A percentile compares a stretch with the other conserved stretches of the same genome.
These are phyloP conservation scores for Streptopelia turtur DNA, from an alignment of 2,797 vertebrate genomes.

Conservation along the genomic window DNA sequence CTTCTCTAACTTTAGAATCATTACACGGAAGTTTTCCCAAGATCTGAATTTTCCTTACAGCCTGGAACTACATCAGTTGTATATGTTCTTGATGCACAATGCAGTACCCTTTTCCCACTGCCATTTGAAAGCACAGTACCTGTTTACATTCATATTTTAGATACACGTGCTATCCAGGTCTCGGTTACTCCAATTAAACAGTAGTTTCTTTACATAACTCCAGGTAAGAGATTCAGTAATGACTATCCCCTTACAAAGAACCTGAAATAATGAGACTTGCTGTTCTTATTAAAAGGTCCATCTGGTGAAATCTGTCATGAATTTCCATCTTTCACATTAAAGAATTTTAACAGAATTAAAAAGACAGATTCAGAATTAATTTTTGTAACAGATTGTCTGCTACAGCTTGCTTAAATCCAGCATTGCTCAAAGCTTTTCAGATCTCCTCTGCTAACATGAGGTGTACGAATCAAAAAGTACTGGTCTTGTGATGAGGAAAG, in stretches of 20 bases:
- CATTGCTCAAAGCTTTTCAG: background rate
- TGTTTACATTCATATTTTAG: background rate
- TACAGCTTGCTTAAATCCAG: background rate
- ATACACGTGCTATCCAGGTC: background rate
- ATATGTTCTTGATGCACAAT: background rate
- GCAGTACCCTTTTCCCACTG: background rate
- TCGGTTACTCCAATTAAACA: slow-evolving; percentile 14
- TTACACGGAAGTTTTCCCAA: background rate
- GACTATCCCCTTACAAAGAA: background rate
- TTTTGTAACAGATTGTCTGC: background rate
- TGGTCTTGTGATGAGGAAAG: background rate
- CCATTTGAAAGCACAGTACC: background rate
- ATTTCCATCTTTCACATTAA: background rate
- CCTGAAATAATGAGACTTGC: background rate
- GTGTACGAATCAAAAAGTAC: background rate
- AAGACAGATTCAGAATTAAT: background rate
- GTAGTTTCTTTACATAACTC: background rate
- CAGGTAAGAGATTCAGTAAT: background rate
- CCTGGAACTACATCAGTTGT: background rate
- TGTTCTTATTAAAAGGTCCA: background rate
- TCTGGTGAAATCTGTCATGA: background rate
- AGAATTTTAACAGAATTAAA: background rate
- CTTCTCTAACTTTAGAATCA: background rate
- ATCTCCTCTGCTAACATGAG: background rate
- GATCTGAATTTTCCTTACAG: background rate